A percentile compares a stretch with the other conserved stretches of the same genome.
These are phyloP conservation scores for Nomada ruficornis DNA, from an alignment of 2,888 invertebrate genomes.

Conservation along the genomic window DNA sequence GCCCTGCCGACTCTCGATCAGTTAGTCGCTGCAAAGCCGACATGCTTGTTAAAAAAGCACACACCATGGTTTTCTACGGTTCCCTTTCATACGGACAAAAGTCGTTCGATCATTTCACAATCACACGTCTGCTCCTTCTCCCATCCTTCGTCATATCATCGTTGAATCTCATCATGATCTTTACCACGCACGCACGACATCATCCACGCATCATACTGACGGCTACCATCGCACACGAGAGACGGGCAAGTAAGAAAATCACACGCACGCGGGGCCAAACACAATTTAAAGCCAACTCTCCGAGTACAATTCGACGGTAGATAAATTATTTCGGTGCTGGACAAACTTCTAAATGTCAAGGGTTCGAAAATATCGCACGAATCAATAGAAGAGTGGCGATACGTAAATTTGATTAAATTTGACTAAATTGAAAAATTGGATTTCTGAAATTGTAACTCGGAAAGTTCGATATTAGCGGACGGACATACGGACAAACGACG, in stretches of 20 bases:
- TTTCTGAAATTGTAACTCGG: constrained; percentile 50
- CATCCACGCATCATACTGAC: constrained; percentile 62
- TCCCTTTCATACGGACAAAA: constrained; percentile 38
- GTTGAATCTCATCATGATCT: constrained; percentile 49
- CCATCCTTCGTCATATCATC: constrained; percentile 38
- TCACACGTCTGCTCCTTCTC: constrained; percentile 60
- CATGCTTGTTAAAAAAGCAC: constrained; percentile 84
- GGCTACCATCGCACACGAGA: constrained; percentile 67
- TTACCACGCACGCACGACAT: constrained; percentile 64
- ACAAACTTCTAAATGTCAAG: no score
- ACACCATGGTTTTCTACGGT: constrained; percentile 76
- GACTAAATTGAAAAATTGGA: no score
- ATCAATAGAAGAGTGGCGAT: no score
- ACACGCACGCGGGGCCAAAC: constrained; percentile 65
- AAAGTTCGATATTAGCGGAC: constrained; percentile 53
- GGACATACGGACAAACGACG: constrained; percentile 61
- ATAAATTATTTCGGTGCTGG: no score
- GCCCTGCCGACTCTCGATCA: constrained; percentile 70
- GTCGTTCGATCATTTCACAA: constrained; percentile 12
- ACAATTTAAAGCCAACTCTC: constrained; percentile 57
- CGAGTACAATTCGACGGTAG: constrained; percentile 39
- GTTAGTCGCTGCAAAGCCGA: constrained; percentile 84
- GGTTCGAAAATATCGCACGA: not conserved
- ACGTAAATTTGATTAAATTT: not conserved
- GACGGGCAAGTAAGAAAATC: constrained; percentile 65